Base-by-base conservation (phyloP, 2,113 vertebrate genomes). In the Rhineura floridana region DNA sequence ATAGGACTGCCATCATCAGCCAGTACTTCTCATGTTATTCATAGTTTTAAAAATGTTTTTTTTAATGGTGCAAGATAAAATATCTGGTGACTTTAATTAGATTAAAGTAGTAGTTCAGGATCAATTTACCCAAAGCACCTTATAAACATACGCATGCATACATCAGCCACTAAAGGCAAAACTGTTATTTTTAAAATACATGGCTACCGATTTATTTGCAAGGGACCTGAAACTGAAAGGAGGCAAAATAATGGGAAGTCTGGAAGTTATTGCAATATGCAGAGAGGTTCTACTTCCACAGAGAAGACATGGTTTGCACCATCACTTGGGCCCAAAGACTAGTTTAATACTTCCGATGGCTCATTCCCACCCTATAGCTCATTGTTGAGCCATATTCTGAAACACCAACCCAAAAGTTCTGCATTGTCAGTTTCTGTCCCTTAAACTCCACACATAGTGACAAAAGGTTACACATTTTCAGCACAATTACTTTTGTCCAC, bases 281-380 rank as follows among this genome's bases (percentile, higher is more conserved):
- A 85, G 28, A 69, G 59, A 52, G 25, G 90, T 89, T 93, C 85
- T 83, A 90, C 55, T 1, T 15, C 21, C 87, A 13, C 62, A 89
- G 89, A 28, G 62, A 70, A 48, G 70, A 21, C 67, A 72, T 19
- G 17, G 6, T 28, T 39, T 6, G 15, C 75, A 88, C 30, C 65
- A 55, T 42, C 19, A 82, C 62, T 42, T 12, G 36, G 79, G 33
- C 75, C 90, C 1, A 0, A 50, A 52, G 69, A 36, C 0, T 0
- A 65, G 88, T 72, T 50, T 50, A 86, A 80, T 91, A 8, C 85
- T 77, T 90, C 44, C 1, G 81, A 73, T 39, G 48, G 84, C 70
- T 91, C 79, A 73, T 70, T 55, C 79, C 50, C 85, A 70, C 55
- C 80, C 50, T 59, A 59, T 19, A 59, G 4, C 55, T 72, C 70